These are phyloP conservation scores for Pocillopora grandis DNA, from an alignment of 92 coral and sea anemone genomes.

Conservation along the genomic window DNA sequence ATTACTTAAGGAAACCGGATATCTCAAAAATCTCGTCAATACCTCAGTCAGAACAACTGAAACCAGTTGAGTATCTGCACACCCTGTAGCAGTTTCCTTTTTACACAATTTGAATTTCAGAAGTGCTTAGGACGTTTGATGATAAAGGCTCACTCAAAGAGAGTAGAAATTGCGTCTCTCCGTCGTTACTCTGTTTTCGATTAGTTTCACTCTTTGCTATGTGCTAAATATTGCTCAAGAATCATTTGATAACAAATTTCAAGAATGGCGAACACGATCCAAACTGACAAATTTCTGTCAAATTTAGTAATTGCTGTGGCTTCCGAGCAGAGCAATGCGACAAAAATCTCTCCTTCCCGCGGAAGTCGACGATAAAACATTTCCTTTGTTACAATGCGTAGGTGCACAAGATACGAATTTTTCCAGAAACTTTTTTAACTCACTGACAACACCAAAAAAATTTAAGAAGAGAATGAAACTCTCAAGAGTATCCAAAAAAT, in stretches of 20 bases:
- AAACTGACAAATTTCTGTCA: background rate
- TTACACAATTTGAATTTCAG: background rate
- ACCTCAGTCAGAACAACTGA: background rate
- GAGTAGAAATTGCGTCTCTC: background rate
- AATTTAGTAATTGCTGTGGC: background rate
- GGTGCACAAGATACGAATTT: background rate
- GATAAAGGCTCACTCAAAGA: background rate
- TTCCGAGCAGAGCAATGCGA: background rate
- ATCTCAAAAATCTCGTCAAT: background rate
- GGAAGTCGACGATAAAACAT: too few relatives aligned
- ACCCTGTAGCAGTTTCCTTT: background rate
- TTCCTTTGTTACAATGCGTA: background rate
- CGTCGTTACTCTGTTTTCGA: background rate
- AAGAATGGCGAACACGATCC: background rate
- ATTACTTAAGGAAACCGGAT: constrained; percentile 20
- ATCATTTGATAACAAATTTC: background rate
- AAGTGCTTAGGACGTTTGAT: background rate
- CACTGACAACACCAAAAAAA: too few relatives aligned
- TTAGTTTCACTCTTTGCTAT: background rate
- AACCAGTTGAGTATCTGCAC: background rate
- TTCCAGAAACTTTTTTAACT: background rate
- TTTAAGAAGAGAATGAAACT: too few relatives aligned
- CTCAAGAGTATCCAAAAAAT: too few relatives aligned
- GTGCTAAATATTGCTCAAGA: background rate
- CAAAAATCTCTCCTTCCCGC: background rate